Evolutionary conservation across 1,140 invertebrate genomes (phyloP).

Genomic region (Zaprionus gabonicus): DNA sequence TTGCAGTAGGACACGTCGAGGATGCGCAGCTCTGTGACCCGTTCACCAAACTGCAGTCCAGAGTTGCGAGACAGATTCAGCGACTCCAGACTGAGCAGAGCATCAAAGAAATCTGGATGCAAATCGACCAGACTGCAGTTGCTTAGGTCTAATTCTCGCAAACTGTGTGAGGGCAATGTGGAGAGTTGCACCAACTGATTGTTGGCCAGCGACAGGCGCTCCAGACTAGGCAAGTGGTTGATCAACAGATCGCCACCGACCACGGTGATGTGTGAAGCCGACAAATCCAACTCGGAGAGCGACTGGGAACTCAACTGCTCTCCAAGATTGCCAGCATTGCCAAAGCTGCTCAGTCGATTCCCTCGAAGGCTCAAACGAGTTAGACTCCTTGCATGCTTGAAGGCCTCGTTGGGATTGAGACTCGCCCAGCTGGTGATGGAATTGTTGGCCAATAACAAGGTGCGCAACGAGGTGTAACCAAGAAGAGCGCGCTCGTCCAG

Average conservation of each 20-base stretch:
- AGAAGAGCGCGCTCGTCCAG: conserved; percentile 84
- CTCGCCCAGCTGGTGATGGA: conserved; percentile 85
- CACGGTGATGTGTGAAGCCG: conserved; percentile 85
- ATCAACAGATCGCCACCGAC: conserved; percentile 85
- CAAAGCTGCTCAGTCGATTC: conserved; percentile 85
- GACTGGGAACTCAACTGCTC: conserved; percentile 84
- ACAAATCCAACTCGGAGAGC: conserved; percentile 85
- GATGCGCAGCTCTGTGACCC: conserved; percentile 85
- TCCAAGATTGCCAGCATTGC: conserved; percentile 75
- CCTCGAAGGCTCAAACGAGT: conserved; percentile 85
- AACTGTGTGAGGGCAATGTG: conserved; percentile 85
- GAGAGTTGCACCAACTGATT: conserved; percentile 85
- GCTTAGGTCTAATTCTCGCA: conserved; percentile 86
- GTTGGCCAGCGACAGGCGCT: conserved; percentile 85
- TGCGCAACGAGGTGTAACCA: conserved; percentile 85
- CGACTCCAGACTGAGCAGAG: conserved; percentile 85
- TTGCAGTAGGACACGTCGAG: conserved; percentile 89
- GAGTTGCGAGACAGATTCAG: conserved; percentile 86
- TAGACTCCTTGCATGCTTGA: conserved; percentile 84
- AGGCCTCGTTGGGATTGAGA: conserved; percentile 85
- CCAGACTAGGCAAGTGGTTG: conserved; percentile 85
- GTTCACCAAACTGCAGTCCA: conserved; percentile 84
- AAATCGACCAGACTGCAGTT: conserved; percentile 86
- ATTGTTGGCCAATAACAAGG: conserved; percentile 86
- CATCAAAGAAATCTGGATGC: conserved; percentile 84